A percentile compares a stretch with the other conserved stretches of the same genome.
Evolutionary conservation across 1,140 invertebrate genomes (phyloP).

Genomic region (Macrotrachela quadricornifera): DNA sequence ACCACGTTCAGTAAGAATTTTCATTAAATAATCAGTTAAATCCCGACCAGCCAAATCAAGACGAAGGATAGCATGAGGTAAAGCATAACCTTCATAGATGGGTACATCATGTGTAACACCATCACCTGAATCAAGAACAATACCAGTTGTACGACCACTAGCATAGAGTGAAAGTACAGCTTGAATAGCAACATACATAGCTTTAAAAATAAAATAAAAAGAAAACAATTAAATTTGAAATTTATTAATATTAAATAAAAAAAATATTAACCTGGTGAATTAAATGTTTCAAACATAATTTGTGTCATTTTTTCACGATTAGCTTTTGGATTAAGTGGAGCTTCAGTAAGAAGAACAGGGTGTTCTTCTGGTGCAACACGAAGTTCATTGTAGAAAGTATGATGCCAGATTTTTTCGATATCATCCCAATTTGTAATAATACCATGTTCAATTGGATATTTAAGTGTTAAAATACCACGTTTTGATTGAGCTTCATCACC

Average conservation of each 20-base stretch:
- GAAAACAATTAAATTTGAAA: too few relatives aligned
- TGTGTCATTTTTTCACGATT: constrained; percentile 10
- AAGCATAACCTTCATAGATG: constrained; percentile 61
- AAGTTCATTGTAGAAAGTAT: constrained; percentile 12
- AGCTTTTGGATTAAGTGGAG: constrained; percentile 10
- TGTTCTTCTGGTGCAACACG: constrained; percentile 16
- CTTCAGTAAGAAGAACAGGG: constrained; percentile 11
- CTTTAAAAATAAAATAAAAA: constrained; percentile 16
- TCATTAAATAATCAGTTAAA: constrained; percentile 84
- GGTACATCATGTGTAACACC: constrained; percentile 83
- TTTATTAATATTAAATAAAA: too few relatives aligned
- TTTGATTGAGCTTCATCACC: constrained; percentile 62
- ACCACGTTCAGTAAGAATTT: constrained; percentile 81
- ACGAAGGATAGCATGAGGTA: constrained; percentile 58
- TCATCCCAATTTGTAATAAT: constrained; percentile 72
- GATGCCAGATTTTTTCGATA: constrained; percentile 12
- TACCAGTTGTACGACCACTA: constrained; percentile 80
- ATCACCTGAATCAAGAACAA: constrained; percentile 72
- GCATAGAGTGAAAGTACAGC: constrained; percentile 73
- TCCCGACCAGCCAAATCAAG: constrained; percentile 75
- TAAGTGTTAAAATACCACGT: constrained; percentile 40
- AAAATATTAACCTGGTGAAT: constrained; percentile 19
- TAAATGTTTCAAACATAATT: constrained; percentile 20
- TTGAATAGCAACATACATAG: constrained; percentile 44
- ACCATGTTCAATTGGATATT: constrained; percentile 75